phyloP scores from a whole-genome alignment of 2,797 vertebrate species.

The Hippocampus kuda region DNA sequence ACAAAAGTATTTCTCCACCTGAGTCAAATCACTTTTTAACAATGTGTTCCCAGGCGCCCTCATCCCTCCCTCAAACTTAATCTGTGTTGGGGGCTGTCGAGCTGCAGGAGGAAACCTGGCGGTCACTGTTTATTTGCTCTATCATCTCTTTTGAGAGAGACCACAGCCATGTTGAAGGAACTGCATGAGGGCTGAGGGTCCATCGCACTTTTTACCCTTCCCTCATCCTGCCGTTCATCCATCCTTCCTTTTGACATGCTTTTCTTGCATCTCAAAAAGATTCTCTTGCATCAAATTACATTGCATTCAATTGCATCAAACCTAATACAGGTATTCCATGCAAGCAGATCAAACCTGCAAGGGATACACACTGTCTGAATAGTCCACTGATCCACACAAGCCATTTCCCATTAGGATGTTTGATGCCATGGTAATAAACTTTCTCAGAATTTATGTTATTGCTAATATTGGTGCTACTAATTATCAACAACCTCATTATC shows the following conservation, averaged over 20 bases:
- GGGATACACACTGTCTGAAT: background rate
- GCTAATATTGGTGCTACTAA: background rate
- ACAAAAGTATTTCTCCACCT: constrained; percentile 14
- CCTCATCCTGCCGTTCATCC: constrained; percentile 1
- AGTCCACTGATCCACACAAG: background rate
- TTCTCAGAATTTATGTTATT: background rate
- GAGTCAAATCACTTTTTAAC: constrained; percentile 16
- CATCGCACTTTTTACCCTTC: constrained; percentile 15
- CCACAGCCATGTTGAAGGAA: constrained; percentile 51
- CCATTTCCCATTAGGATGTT: background rate
- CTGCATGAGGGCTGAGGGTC: constrained; percentile 58
- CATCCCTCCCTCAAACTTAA: constrained; percentile 29
- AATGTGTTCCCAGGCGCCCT: constrained; percentile 16
- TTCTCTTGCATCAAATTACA: constrained; percentile 21
- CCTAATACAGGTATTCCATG: background rate
- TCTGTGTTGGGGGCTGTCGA: constrained; percentile 42
- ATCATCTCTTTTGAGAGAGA: constrained; percentile 48
- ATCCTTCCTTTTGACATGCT: background rate
- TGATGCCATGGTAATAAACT: background rate
- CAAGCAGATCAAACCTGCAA: background rate
- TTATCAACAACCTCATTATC: background rate
- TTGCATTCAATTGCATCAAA: background rate
- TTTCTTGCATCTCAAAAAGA: constrained; percentile 41
- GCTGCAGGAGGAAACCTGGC: constrained; percentile 33
- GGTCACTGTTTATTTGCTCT: constrained; percentile 66